phyloP scores from a whole-genome alignment of 2,888 invertebrate species.

The Lapara coniferarum region DNA sequence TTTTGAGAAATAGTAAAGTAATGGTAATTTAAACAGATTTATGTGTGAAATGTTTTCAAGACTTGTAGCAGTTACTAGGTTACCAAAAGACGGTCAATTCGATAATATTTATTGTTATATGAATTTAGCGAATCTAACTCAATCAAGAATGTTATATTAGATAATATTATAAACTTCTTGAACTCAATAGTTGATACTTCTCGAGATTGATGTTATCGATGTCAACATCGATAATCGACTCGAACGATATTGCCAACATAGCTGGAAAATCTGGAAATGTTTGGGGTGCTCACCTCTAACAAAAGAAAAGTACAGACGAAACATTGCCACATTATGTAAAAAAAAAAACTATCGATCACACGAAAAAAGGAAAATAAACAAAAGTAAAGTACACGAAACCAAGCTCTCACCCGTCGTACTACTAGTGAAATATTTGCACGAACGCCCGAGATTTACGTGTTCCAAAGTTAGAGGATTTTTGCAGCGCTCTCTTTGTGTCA shows the following conservation, averaged over 20 bases:
- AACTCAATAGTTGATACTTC: no score
- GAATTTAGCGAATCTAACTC: no score
- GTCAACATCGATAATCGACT: no score
- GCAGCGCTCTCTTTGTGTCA: slow-evolving; percentile 33
- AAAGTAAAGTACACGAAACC: slow-evolving; percentile 21
- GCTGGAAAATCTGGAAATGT: no score
- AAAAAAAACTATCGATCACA: neutral
- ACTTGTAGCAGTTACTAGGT: no score
- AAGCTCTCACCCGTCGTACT: slow-evolving; percentile 21
- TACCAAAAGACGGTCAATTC: no score
- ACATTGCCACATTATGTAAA: neutral
- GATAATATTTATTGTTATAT: no score
- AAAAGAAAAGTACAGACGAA: neutral
- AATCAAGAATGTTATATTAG: no score
- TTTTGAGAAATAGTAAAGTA: neutral
- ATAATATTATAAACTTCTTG: no score
- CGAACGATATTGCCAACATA: no score
- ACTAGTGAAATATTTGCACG: slow-evolving; percentile 22
- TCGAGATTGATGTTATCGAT: no score
- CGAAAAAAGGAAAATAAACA: slow-evolving; percentile 2
- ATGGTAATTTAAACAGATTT: neutral
- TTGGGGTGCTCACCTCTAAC: neutral
- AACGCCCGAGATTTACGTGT: slow-evolving; percentile 18
- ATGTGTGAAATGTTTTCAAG: neutral
- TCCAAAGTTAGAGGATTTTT: slow-evolving; percentile 14